Conservation (phyloP, 2,888 invertebrate species). For the Ferdinandea cuprea region DNA sequence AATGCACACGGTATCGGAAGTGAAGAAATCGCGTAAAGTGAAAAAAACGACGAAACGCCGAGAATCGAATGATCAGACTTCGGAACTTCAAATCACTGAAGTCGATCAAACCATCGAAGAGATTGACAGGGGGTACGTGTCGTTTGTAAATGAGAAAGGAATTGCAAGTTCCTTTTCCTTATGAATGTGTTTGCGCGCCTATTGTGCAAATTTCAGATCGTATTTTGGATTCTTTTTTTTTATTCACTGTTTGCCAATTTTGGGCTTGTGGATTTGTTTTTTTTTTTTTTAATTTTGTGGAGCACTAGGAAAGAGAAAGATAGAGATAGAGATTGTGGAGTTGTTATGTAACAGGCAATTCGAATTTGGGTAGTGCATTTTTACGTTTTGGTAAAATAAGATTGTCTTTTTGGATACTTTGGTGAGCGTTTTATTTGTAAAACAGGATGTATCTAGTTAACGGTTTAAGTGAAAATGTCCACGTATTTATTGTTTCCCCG, state of each 20-base stretch:
- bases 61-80: constrained; percentile 89
- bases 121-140: constrained; percentile 93
- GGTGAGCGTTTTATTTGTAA: not conserved
- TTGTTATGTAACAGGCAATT: constrained; percentile 54
- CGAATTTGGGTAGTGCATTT: constrained; percentile 24
- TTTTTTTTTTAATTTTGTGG: constrained; percentile 23
- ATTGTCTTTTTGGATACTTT: constrained; percentile 9
- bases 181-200: constrained; percentile 9
- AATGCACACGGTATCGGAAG: constrained; percentile 93
- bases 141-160: constrained; percentile 82
- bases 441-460: too few species aligned
- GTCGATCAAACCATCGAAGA: constrained; percentile 87
- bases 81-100: constrained; percentile 93
- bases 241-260: constrained; percentile 52
- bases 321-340: constrained; percentile 17
- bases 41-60: constrained; percentile 93
- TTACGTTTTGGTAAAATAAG: constrained; percentile 21
- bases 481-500: not conserved
- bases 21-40: constrained; percentile 94
- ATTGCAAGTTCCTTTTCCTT: constrained; percentile 50
- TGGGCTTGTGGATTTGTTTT: constrained; percentile 32
- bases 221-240: constrained; percentile 49
- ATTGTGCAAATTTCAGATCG: constrained; percentile 21
- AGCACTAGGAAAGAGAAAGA: not conserved
- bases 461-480: not conserved